Evolutionary conservation across 2,888 invertebrate species (phyloP).

Genomic region (Elegia similella): DNA sequence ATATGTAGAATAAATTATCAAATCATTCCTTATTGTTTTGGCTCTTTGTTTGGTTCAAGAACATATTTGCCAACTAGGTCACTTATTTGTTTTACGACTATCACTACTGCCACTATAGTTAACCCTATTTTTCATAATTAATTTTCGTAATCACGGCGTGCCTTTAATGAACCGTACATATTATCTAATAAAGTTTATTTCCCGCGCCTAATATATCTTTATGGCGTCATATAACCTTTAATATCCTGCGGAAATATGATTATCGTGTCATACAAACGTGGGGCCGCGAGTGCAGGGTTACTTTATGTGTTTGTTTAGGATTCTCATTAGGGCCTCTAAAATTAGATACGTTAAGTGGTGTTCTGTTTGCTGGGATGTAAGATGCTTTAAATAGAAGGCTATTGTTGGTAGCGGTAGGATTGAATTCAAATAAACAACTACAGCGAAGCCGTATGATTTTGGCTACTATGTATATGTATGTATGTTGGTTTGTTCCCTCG

Average conservation of each 20-base stretch:
- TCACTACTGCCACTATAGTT: not conserved
- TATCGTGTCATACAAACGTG: slow-evolving; percentile 59
- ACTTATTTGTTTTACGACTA: too few relatives aligned
- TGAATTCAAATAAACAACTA: too few relatives aligned
- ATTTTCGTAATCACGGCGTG: slow-evolving; percentile 39
- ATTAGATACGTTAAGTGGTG: slow-evolving; percentile 37
- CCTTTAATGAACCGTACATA: slow-evolving; percentile 68
- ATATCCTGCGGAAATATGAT: slow-evolving; percentile 66
- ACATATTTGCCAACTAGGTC: too few relatives aligned
- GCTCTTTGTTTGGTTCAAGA: too few relatives aligned
- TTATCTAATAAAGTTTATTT: slow-evolving; percentile 62
- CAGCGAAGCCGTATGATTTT: too few relatives aligned
- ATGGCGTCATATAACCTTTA: slow-evolving; percentile 65
- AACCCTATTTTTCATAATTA: slow-evolving; percentile 34
- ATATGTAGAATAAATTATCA: too few relatives aligned
- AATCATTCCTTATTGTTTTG: too few relatives aligned
- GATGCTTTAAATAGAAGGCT: not conserved
- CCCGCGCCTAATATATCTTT: slow-evolving; percentile 64
- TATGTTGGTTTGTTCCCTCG: too few relatives aligned
- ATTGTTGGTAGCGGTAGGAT: too few relatives aligned
- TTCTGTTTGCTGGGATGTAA: slow-evolving; percentile 2
- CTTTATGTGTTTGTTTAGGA: slow-evolving; percentile 55
- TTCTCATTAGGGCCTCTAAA: slow-evolving; percentile 53
- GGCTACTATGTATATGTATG: too few relatives aligned
- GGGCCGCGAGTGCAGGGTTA: slow-evolving; percentile 37